These are phyloP conservation scores for Lottia gigantea DNA, from an alignment of 2,888 invertebrate genomes.

Conservation along the genomic window DNA sequence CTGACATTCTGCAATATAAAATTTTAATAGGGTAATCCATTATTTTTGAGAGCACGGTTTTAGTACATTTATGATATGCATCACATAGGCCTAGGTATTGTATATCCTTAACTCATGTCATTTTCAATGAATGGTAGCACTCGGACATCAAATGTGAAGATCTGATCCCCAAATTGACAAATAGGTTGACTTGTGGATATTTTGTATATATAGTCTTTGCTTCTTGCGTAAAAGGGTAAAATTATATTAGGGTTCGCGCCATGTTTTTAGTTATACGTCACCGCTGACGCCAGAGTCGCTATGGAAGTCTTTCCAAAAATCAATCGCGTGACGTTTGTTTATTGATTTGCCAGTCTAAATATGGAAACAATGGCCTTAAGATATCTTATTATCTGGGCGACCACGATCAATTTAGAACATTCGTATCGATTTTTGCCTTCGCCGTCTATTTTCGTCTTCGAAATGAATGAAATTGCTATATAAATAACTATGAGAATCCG, in stretches of 20 bases:
- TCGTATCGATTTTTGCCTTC: background rate
- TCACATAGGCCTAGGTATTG: too few relatives aligned
- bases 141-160: too few relatives aligned
- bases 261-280: conserved; percentile 26
- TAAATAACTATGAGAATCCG: too few relatives aligned
- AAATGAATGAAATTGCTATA: background rate
- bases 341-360: conserved; percentile 13
- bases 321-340: conserved; percentile 3
- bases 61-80: too few relatives aligned
- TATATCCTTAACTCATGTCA: too few relatives aligned
- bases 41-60: too few relatives aligned
- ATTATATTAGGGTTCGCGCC: conserved; percentile 24
- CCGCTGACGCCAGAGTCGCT: conserved; percentile 20
- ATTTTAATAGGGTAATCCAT: too few relatives aligned
- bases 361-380: conserved; percentile 19
- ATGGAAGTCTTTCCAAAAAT: conserved; percentile 15
- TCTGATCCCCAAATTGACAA: conserved; percentile 11
- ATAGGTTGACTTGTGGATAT: conserved; percentile 19
- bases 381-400: background rate
- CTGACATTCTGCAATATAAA: too few relatives aligned
- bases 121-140: too few relatives aligned
- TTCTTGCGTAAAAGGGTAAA: conserved; percentile 25
- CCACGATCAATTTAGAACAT: conserved; percentile 2
- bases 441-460: background rate
- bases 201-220: conserved; percentile 22